A percentile compares a stretch with the other conserved stretches of the same genome.
Evolutionary conservation across 2,113 vertebrate genomes (phyloP).

Genomic region (Urocolius indicus): DNA sequence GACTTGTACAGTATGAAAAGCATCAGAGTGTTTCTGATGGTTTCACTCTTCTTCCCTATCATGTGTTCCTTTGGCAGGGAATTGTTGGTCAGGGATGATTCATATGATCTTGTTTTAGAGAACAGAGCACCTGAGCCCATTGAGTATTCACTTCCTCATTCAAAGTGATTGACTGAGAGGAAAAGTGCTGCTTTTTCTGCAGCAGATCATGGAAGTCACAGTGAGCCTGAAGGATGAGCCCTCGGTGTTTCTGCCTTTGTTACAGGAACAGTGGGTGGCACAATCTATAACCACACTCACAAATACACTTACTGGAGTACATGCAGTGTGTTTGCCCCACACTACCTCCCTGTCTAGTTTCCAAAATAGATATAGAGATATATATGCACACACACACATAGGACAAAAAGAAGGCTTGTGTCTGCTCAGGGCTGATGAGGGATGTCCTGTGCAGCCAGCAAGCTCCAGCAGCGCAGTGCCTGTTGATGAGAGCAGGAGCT

Average conservation of each 20-base stretch:
- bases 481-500: neutral
- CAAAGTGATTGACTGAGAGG: neutral
- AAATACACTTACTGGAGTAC: neutral
- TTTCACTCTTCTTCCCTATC: neutral
- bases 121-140: neutral
- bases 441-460: accelerated
- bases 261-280: neutral
- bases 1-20: neutral
- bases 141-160: neutral
- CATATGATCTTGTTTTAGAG: neutral
- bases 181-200: neutral
- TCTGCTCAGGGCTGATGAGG: neutral
- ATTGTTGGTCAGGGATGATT: neutral
- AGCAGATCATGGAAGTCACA: accelerated
- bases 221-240: neutral
- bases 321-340: neutral
- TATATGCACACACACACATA: accelerated
- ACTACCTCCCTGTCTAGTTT: neutral
- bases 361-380: accelerated
- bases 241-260: accelerated
- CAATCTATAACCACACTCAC: accelerated
- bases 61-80: neutral
- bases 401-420: accelerated
- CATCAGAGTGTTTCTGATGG: neutral
- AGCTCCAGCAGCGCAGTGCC: accelerated